A percentile compares a stretch with the other conserved stretches of the same genome.
These are phyloP conservation scores for Tragelaphus imberbis DNA, from an alignment of 2,113 vertebrate genomes.

Conservation along the genomic window DNA sequence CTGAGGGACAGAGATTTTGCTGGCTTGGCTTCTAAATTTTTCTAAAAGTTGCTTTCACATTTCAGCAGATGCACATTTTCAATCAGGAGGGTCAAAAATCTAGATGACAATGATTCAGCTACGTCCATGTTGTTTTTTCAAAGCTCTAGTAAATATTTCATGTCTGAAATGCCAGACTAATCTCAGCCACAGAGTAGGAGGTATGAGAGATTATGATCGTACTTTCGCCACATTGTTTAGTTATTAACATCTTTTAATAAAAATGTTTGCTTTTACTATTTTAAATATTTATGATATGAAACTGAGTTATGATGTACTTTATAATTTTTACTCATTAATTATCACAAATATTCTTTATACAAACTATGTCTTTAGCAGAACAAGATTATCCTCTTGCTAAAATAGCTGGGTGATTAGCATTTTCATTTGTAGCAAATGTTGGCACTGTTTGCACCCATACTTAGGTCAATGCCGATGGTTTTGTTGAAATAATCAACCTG, in stretches of 20 bases:
- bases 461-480: neutral
- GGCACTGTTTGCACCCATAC: neutral
- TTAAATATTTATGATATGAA: neutral
- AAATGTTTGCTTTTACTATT: neutral
- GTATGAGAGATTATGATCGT: neutral
- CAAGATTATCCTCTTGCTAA: neutral
- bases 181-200: neutral
- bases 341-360: neutral
- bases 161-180: neutral
- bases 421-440: neutral
- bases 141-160: neutral
- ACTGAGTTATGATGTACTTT: neutral
- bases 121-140: rapidly evolving
- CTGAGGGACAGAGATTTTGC: neutral
- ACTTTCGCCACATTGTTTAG: neutral
- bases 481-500: neutral
- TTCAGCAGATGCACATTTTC: neutral
- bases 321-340: neutral
- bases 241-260: neutral
- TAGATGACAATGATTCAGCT: neutral
- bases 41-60: neutral
- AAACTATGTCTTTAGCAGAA: neutral
- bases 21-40: neutral
- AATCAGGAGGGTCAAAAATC: neutral
- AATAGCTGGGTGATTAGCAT: neutral